phyloP scores from a whole-genome alignment of 2,888 invertebrate genomes.

The Papilio elwesi region DNA sequence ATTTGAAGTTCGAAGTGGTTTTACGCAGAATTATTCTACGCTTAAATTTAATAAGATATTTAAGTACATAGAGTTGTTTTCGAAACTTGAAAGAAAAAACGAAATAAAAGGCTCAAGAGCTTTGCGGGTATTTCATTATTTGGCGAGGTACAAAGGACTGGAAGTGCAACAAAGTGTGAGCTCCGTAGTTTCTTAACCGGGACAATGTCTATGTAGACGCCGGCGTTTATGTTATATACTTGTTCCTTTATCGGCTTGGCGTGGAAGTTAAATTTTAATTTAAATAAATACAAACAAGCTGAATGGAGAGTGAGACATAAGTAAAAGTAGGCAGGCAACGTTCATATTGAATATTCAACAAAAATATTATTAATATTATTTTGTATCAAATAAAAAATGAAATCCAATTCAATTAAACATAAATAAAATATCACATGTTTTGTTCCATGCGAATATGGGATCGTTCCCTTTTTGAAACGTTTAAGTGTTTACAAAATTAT shows the following conservation, averaged over 20 bases:
- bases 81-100: slow-evolving; percentile 60
- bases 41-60: slow-evolving; percentile 67
- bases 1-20: slow-evolving; percentile 29
- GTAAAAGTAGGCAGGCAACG: neutral
- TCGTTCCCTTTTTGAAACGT: slow-evolving; percentile 17
- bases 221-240: slow-evolving; percentile 65
- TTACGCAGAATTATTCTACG: slow-evolving; percentile 63
- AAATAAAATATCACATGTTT: slow-evolving; percentile 22
- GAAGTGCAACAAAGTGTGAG: slow-evolving; percentile 57
- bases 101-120: slow-evolving; percentile 72
- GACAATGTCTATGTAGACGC: slow-evolving; percentile 69
- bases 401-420: slow-evolving; percentile 2
- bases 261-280: neutral
- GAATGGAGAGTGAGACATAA: neutral
- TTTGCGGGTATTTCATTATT: slow-evolving; percentile 72
- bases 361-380: no score
- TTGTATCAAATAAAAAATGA: slow-evolving; percentile 1
- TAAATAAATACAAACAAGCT: neutral
- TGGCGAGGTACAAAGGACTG: slow-evolving; percentile 62
- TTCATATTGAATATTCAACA: neutral
- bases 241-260: neutral
- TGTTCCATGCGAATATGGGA: slow-evolving; percentile 10
- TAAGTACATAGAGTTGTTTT: slow-evolving; percentile 63
- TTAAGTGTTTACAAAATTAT: slow-evolving; percentile 20
- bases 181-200: slow-evolving; percentile 47